A percentile compares a stretch with the other conserved stretches of the same genome.
Evolutionary conservation across 2,797 vertebrate genomes (phyloP).

Genomic region (Chloroceryle amazona): DNA sequence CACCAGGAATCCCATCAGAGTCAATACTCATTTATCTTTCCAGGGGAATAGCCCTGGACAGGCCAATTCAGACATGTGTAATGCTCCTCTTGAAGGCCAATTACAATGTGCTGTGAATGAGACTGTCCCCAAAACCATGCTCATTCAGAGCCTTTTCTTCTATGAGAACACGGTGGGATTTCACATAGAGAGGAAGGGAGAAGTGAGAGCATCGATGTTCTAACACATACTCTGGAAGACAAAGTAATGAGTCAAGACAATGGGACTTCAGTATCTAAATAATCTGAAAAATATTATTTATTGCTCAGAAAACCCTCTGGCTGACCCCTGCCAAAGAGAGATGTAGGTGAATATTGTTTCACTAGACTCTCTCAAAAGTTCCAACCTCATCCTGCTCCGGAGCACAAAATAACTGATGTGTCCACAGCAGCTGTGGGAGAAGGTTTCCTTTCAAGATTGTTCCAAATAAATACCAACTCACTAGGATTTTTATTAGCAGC

Average conservation of each 20-base stretch:
- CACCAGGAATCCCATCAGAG: background rate
- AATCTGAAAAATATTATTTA: background rate
- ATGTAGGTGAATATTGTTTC: background rate
- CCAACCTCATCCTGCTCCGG: background rate
- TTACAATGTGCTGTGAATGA: background rate
- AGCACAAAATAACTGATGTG: background rate
- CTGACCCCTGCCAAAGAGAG: background rate
- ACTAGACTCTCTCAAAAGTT: background rate
- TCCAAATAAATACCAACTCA: background rate
- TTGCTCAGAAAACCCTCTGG: background rate
- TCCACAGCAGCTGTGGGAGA: background rate
- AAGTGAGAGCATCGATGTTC: background rate
- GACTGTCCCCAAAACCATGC: background rate
- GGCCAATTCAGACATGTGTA: background rate
- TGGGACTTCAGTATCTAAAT: background rate
- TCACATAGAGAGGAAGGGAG: accelerated
- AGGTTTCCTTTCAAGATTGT: background rate
- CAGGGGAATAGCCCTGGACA: background rate
- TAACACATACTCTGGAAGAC: background rate
- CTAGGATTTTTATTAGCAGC: background rate
- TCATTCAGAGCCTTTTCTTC: background rate
- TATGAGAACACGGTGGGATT: background rate
- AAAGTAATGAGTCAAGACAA: background rate
- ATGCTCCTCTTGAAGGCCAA: background rate
- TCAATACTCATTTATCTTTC: background rate